Evolutionary conservation across 2,797 vertebrate species (phyloP).

Genomic region (Furcifer pardalis): DNA sequence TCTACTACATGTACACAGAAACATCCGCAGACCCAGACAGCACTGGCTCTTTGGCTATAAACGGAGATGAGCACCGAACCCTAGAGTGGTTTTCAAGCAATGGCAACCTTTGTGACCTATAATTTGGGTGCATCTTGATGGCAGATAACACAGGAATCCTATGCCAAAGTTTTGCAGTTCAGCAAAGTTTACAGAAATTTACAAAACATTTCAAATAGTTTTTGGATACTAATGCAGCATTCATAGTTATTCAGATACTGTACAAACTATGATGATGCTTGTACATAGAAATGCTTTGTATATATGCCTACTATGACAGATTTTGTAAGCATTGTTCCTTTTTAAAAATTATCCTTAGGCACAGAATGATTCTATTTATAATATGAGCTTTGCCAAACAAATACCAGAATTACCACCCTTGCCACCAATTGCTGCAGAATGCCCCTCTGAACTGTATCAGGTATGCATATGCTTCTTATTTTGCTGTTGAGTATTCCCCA

Average conservation of each 20-base stretch:
- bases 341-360: slow-evolving; percentile 49
- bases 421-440: slow-evolving; percentile 52
- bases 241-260: neutral
- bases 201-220: neutral
- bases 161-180: too few species aligned
- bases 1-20: too few species aligned
- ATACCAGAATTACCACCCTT: slow-evolving; percentile 64
- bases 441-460: slow-evolving; percentile 77
- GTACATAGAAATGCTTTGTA: neutral
- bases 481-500: neutral
- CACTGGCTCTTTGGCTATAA: too few species aligned
- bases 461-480: slow-evolving; percentile 64
- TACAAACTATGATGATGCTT: neutral
- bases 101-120: too few species aligned
- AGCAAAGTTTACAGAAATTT: neutral
- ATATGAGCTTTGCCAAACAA: slow-evolving; percentile 72
- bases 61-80: too few species aligned
- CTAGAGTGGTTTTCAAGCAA: too few species aligned
- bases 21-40: too few species aligned
- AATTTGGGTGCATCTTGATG: too few species aligned
- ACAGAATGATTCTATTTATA: slow-evolving; percentile 66
- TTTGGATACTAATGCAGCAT: neutral
- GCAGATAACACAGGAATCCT: too few species aligned
- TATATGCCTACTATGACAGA: slow-evolving; percentile 1
- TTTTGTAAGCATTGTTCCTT: slow-evolving; percentile 29